phyloP scores from a whole-genome alignment of 1,140 invertebrate genomes.

The Zaprionus camerounensis region DNA sequence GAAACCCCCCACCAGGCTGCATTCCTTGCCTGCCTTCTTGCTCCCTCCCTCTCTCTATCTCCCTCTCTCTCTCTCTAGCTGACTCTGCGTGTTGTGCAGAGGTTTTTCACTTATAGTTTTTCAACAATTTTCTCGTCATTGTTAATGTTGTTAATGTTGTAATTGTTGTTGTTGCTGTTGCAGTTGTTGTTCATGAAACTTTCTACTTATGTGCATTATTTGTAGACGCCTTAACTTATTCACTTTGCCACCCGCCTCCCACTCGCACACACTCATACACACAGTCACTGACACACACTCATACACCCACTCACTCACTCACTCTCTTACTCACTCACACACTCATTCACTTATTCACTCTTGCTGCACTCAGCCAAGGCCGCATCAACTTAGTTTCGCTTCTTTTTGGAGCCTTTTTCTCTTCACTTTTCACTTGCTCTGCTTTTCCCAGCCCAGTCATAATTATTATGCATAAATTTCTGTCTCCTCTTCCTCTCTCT shows the following conservation, averaged over 20 bases:
- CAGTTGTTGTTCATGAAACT: constrained; percentile 69
- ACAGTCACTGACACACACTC: constrained; percentile 15
- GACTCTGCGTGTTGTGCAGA: constrained; percentile 12
- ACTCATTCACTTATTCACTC: constrained; percentile 35
- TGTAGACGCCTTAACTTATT: constrained; percentile 57
- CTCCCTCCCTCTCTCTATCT: background rate
- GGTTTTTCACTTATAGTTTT: constrained; percentile 76
- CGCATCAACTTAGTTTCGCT: constrained; percentile 50
- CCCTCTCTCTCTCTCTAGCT: background rate
- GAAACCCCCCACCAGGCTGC: constrained; percentile 53
- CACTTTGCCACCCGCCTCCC: constrained; percentile 40
- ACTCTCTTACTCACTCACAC: constrained; percentile 39
- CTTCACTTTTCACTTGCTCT: constrained; percentile 54
- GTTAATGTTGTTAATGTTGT: constrained; percentile 47
- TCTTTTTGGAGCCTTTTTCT: constrained; percentile 12
- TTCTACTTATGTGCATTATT: constrained; percentile 62
- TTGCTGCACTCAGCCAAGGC: constrained; percentile 41
- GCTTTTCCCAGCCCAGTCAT: constrained; percentile 67
- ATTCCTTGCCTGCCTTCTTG: background rate
- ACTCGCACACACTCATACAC: constrained; percentile 23
- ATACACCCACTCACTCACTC: constrained; percentile 12
- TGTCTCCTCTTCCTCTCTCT: constrained; percentile 29
- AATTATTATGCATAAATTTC: constrained; percentile 70
- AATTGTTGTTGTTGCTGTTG: constrained; percentile 28
- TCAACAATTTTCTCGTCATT: constrained; percentile 79